Base-by-base conservation (phyloP, 2,113 vertebrate species). In the Perognathus longimembris region DNA sequence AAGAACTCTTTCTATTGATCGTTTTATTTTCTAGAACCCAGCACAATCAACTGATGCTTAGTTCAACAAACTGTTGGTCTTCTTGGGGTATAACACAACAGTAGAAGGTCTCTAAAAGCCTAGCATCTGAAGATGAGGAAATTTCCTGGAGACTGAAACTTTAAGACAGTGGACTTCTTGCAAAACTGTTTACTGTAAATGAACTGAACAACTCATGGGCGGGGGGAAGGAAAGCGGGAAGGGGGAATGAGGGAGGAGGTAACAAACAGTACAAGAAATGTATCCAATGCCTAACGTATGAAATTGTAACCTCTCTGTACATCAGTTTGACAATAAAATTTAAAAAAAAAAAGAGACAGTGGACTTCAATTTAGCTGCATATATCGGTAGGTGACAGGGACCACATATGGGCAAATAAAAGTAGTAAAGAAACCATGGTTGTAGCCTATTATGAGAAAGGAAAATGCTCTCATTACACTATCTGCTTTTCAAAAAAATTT, bases 41-140 rank as follows among this genome's bases (percentile, higher is more conserved):
- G 45, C 3, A 42, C 14, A 36, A n/a, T 78, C 70, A 82, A 32
- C 40, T 70, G 42, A 70, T 61, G 30, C n/a, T 85, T n/a, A 76
- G 20, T 70, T 81, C 32, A 86, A 7, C 26, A 74, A 90, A 77
- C 7, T 77, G 26, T 20, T 79, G 66, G 14, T 67, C 42, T 89
- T 36, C 36, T 54, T 54, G 50, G 50, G 15, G 50, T 54, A 54
- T 54, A 54, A 54, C 50, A 14, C 50, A 54, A 54, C 50, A 54
- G 50, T 42, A 89, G 82, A 89, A 24, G 22, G 50, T 30, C 63
- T 90, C 79, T 61, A n/a, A 61, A 71, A 82, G 36, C 50, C 78
- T 36, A 59, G 45, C 15, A 70, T n/a, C n/a, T 78, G 50, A 54
- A 69, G 36, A 59, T 8, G 18, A 54, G 82, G 42, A 67, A 3